These are phyloP conservation scores for Psittacula echo DNA, from an alignment of 2,797 vertebrate species.

Conservation along the genomic window DNA sequence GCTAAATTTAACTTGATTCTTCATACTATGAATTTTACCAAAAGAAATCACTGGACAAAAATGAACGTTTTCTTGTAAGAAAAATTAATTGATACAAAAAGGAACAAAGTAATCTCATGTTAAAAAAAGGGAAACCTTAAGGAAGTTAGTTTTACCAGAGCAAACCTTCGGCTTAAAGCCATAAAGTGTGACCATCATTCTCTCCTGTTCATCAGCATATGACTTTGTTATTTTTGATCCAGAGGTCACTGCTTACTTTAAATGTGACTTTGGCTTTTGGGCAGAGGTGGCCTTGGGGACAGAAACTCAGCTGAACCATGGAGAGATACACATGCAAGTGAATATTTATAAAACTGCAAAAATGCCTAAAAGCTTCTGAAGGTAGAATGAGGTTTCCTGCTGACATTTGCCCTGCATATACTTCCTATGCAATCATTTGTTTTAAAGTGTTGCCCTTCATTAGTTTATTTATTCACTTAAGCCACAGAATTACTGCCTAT, in stretches of 20 bases:
- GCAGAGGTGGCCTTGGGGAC: neutral
- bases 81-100: neutral
- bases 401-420: neutral
- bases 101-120: neutral
- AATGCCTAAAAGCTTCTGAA: neutral
- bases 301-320: neutral
- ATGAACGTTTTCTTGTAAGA: neutral
- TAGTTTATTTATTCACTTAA: neutral
- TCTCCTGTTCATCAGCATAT: neutral
- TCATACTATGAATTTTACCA: neutral
- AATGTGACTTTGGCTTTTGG: neutral
- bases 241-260: neutral
- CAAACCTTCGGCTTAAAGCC: neutral
- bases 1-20: neutral
- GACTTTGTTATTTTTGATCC: neutral
- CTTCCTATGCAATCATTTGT: neutral
- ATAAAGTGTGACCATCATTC: neutral
- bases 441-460: neutral
- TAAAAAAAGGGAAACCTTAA: neutral
- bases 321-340: neutral
- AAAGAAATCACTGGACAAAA: neutral
- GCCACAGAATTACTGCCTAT: neutral
- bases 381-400: neutral
- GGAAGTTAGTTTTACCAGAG: neutral
- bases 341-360: neutral